Evolutionary conservation across 2,797 vertebrate genomes (phyloP), one percentile per base, ranked within the genome.

Genomic region (Lagodon rhomboides): DNA sequence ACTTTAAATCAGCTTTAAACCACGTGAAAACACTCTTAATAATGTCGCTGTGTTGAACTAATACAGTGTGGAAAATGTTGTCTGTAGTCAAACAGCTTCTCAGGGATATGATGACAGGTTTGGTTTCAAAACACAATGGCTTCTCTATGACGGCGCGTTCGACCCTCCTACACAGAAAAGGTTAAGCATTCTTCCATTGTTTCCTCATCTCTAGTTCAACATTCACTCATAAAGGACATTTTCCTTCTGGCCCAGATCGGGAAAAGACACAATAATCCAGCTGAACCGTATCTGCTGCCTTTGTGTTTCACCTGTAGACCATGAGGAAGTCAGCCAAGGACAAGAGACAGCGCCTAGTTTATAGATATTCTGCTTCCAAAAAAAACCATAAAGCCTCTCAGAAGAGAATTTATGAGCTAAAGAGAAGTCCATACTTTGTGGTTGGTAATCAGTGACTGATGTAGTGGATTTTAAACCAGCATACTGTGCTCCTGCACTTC

Each of bases 141-240:
- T 49, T 49, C 49, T 79, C 68, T 46, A 25, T 77, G 5, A 47
- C 1, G 0, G 53, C 4, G 8, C 59, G 66, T 82, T 80, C 58
- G 78, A 62, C 43, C 25, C 71, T 56, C 71, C 34, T 17, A 17
- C 54, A 38, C 20, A 10, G 79, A 80, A 79, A 80, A 84, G 85
- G 75, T 87, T 82, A 71, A 9, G 20, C 80, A 80, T 85, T 87
- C 64, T 74, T 87, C 82, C 53, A 77, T 83, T 83, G 82, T 89
- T 80, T 51, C 54, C 62, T 25, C 23, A 2, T 53, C 56, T 73
- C 70, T 51, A 56, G 17, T 68, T 70, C 46, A 74, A 68, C 76
- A 67, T 34, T 27, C 20, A 25, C n/a, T 63, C n/a, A 61, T 25
- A 71, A 49, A 74, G n/a, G 43, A 51, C 9, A 30, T 77, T 77